Evolutionary conservation across 2,113 vertebrate species (phyloP).

Genomic region (Phylloscopus whistleri): DNA sequence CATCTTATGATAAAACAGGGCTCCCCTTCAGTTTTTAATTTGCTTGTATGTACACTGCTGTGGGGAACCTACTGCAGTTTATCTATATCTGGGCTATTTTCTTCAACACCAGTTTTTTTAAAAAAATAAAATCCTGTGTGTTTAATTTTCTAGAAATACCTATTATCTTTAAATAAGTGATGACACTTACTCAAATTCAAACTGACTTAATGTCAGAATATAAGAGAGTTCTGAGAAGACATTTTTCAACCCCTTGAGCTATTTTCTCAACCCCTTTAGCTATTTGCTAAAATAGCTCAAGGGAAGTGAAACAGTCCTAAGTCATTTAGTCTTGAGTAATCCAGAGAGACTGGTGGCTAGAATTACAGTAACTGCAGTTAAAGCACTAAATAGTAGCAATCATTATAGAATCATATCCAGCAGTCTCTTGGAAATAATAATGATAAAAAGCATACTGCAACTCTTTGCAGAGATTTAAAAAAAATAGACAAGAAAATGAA

Average conservation of each 20-base stretch:
- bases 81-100: background rate
- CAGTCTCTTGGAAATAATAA: background rate
- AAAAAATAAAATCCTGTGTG: background rate
- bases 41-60: background rate
- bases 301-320: background rate
- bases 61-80: background rate
- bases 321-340: background rate
- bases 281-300: constrained; percentile 13
- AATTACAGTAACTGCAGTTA: background rate
- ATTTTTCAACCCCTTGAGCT: constrained; percentile 4
- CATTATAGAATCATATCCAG: background rate
- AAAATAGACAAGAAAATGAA: background rate
- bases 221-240: background rate
- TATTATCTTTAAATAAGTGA: background rate
- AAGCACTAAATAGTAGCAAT: background rate
- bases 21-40: background rate
- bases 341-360: background rate
- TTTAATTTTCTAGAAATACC: background rate
- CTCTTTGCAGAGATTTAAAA: background rate
- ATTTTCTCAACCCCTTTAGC: background rate
- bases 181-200: background rate
- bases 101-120: background rate
- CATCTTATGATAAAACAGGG: background rate
- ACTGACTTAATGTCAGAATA: background rate
- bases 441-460: background rate